A percentile compares a stretch with the other conserved stretches of the same genome.
These are phyloP conservation scores for Pseudopipra pipra DNA, from an alignment of 2,113 vertebrate genomes.

Conservation along the genomic window DNA sequence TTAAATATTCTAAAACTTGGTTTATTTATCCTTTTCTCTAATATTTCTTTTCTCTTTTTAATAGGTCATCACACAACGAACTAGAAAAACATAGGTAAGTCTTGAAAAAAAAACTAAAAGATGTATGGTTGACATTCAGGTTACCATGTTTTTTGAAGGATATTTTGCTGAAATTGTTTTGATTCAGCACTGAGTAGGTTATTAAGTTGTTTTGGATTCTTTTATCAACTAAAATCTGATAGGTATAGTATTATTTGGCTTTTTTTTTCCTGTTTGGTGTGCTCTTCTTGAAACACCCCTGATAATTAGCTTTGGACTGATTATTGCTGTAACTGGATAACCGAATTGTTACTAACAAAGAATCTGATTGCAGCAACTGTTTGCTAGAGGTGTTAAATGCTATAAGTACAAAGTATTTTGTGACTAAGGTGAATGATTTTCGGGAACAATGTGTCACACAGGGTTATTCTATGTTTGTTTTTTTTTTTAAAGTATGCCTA, in stretches of 20 bases:
- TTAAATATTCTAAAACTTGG: background rate
- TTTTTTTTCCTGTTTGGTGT: background rate
- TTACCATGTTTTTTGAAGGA: background rate
- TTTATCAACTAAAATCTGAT: background rate
- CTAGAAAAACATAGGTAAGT: conserved; percentile 98
- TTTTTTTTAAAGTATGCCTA: conserved; percentile 29
- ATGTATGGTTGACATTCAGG: background rate
- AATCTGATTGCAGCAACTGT: background rate
- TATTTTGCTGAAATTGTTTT: background rate
- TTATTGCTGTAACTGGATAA: background rate
- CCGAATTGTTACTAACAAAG: background rate
- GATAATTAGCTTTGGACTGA: background rate
- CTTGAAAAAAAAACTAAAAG: background rate
- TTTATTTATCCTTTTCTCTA: conserved; percentile 5
- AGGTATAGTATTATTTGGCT: background rate
- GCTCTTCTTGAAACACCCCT: background rate
- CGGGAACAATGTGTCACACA: background rate
- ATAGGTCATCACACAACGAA: conserved; percentile 97
- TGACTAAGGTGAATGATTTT: background rate
- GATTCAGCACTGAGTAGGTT: background rate
- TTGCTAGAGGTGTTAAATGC: conserved; percentile 9
- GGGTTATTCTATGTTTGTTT: background rate
- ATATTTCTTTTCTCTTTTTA: conserved; percentile 66
- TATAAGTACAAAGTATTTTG: background rate
- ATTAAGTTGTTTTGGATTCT: background rate